Percentiles rank a stretch among this genome's conserved stretches.
Evolutionary conservation across 2,797 vertebrate species (phyloP).

Genomic region (Heteromormyrus szaboi): DNA sequence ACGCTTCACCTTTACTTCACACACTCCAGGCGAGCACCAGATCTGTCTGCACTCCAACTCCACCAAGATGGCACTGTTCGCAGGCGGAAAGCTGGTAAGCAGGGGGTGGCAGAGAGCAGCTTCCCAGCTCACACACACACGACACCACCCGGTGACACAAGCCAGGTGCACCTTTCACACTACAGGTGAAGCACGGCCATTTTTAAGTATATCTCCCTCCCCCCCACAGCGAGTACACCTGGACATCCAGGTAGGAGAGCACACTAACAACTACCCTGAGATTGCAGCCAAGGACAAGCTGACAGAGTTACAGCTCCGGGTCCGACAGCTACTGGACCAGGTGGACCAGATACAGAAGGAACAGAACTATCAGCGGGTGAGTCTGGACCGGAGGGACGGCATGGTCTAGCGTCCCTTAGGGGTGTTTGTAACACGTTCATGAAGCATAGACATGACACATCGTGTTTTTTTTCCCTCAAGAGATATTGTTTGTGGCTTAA

Average conservation of each 20-base stretch:
- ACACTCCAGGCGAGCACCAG: constrained; percentile 91
- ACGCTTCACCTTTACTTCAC: constrained; percentile 90
- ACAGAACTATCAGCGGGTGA: constrained; percentile 91
- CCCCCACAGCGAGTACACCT: constrained; percentile 78
- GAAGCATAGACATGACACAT: not conserved
- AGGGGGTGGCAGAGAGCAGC: not conserved
- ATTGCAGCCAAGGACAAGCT: constrained; percentile 92
- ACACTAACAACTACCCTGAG: constrained; percentile 92
- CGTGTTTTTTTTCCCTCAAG: not conserved
- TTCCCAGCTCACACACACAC: not conserved
- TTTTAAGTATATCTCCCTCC: not conserved
- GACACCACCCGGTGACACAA: not conserved
- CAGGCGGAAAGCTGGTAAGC: constrained; percentile 82
- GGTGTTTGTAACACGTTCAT: not conserved
- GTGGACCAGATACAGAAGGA: constrained; percentile 96
- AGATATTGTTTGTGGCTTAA: not conserved
- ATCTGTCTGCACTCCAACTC: constrained; percentile 96
- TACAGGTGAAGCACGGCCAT: not conserved
- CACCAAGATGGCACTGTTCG: constrained; percentile 84
- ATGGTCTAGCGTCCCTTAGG: not conserved
- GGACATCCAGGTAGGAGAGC: constrained; percentile 89
- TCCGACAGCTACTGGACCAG: constrained; percentile 84
- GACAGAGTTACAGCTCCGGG: constrained; percentile 83
- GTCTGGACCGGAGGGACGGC: constrained; percentile 23
- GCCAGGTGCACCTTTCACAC: not conserved